Evolutionary conservation across 1,140 invertebrate genomes (phyloP), one percentile per base, ranked within the genome.

Genomic region (Drosophila bocki): DNA sequence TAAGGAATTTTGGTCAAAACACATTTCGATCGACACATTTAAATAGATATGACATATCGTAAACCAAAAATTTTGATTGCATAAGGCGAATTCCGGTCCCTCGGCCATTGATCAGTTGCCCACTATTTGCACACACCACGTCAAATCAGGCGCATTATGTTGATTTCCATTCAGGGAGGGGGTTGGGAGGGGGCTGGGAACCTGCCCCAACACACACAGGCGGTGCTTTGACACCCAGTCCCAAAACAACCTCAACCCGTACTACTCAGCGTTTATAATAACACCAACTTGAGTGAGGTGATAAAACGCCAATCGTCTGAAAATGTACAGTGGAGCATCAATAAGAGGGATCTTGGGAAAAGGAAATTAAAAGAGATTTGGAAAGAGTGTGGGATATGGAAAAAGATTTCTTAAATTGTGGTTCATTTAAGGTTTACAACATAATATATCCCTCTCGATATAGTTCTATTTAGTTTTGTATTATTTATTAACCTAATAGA

Each of bases 251-350:
- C 42, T 44, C 19, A 17, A 9, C 9, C 3, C 17, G 29, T 17
- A 37, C 29, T 51, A 39, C 19, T 9, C 51, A 6, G n/a, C 53
- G 53, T 56, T 39, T 56, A 39, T 39, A 56, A 22, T 29, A 41
- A 54, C 41, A 63, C 53, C 71, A 65, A 68, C 60, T n/a, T n/a
- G 53, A 65, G 57, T 57, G 53, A 54, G 85, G 80, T 83, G 84
- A 82, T 80, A 80, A 87, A 87, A 83, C 64, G 57, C 64, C 84
- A 78, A 77, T 80, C 70, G 71, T 53, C 44, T 72, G 35, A 62
- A 71, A 63, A 74, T 60, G 45, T 39, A 69, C 67, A 68, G 67
- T 68, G 12, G 0, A 45, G n/a, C 3, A 6, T 54, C 5, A 6
- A 6, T 29, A 29, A 6, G 26, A 29, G 26, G 26, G 26, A 29